These are phyloP conservation scores for Petrocephalus zakoni DNA, from an alignment of 2,113 vertebrate species.

Conservation along the genomic window DNA sequence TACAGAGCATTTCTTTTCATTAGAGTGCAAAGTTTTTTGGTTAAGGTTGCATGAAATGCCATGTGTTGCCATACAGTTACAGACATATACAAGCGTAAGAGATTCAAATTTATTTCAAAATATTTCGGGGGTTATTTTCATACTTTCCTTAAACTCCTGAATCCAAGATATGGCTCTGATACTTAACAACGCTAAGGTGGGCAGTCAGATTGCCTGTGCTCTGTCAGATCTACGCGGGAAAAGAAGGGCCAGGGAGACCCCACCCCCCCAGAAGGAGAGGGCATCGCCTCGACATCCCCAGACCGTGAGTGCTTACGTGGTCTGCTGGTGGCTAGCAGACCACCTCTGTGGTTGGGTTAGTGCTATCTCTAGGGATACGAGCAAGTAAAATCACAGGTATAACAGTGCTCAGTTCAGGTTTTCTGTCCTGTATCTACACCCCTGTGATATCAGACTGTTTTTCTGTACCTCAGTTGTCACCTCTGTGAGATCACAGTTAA, in stretches of 20 bases:
- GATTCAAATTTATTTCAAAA: background rate
- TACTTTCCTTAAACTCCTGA: slow-evolving; percentile 22
- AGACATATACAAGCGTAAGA: background rate
- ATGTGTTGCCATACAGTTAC: background rate
- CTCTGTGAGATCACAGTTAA: background rate
- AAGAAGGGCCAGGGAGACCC: background rate
- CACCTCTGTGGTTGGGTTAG: background rate
- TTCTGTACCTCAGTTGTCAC: background rate
- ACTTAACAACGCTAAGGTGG: slow-evolving; percentile 79
- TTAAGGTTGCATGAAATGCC: background rate
- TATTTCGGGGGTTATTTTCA: background rate
- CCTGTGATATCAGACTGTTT: background rate
- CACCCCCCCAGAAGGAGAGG: slow-evolving; percentile 24
- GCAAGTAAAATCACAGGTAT: background rate
- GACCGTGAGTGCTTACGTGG: slow-evolving; percentile 45
- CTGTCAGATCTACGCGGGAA: slow-evolving; percentile 55
- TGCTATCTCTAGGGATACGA: background rate
- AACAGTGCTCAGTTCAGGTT: background rate
- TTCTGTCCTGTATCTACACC: background rate
- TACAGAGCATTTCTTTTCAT: background rate
- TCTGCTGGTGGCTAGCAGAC: background rate
- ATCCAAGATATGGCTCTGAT: slow-evolving; percentile 76
- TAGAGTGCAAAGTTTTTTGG: background rate
- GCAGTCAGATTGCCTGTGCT: slow-evolving; percentile 74
- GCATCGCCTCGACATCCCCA: slow-evolving; percentile 25